Percentiles rank a stretch among this genome's conserved stretches.
Conservation (phyloP, 2,113 vertebrate species). For the Spheniscus mendiculus region DNA sequence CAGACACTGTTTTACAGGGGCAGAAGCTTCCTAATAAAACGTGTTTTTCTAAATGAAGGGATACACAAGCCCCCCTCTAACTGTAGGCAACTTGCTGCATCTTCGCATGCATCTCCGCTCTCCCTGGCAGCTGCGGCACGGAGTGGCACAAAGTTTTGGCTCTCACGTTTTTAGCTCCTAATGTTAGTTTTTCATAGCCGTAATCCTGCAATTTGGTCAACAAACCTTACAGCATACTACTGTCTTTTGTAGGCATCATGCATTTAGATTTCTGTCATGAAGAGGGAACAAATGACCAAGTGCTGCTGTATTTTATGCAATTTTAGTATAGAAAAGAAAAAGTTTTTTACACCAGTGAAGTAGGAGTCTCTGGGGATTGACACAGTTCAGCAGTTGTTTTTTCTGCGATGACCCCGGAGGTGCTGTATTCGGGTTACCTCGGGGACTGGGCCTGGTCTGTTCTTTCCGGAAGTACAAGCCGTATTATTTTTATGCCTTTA, state of each 20-base stretch:
- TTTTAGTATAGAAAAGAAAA: background rate
- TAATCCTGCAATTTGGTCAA: background rate
- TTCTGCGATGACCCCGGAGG: background rate
- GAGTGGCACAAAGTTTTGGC: background rate
- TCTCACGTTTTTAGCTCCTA: background rate
- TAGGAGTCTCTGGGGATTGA: background rate
- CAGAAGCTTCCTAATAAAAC: background rate
- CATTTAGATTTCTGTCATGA: background rate
- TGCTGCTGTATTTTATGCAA: background rate
- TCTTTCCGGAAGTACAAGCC: background rate
- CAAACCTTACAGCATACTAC: background rate
- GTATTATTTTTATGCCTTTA: background rate
- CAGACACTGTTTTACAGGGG: background rate
- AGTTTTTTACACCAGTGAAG: background rate
- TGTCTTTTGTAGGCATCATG: rapidly evolving
- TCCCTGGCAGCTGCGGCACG: rapidly evolving
- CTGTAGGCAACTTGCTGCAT: background rate
- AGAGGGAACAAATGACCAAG: background rate
- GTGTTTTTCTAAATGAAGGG: background rate
- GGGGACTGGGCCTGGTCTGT: background rate
- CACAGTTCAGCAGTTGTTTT: background rate
- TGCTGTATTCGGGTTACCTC: background rate
- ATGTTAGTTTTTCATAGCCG: background rate
- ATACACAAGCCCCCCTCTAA: background rate
- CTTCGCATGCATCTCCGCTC: background rate